A percentile compares a stretch with the other conserved stretches of the same genome.
Evolutionary conservation across 2,113 vertebrate genomes (phyloP).

Genomic region (Amblyornis subalaris): DNA sequence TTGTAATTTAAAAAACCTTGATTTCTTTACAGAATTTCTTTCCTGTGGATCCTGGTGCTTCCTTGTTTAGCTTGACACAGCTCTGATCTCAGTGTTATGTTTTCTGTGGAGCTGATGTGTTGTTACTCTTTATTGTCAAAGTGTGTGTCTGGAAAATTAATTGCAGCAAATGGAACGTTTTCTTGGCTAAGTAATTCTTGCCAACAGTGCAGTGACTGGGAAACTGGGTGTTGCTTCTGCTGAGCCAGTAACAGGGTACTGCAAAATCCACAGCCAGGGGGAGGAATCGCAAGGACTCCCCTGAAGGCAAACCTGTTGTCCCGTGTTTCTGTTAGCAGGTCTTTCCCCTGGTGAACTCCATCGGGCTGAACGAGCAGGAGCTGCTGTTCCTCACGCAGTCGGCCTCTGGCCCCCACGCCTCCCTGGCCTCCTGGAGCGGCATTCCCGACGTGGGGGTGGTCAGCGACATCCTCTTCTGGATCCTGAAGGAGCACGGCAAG

Average conservation of each 20-base stretch:
- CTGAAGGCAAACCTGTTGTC: neutral
- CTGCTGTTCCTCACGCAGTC: constrained; percentile 93
- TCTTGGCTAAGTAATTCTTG: neutral
- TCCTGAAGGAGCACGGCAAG: constrained; percentile 84
- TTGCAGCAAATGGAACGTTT: neutral
- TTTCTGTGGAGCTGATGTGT: neutral
- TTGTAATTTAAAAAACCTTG: rapidly evolving
- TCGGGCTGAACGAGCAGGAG: constrained; percentile 97
- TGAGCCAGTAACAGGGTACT: rapidly evolving
- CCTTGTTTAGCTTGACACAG: neutral
- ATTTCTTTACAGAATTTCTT: neutral
- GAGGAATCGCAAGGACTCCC: neutral
- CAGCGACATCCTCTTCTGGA: constrained; percentile 94
- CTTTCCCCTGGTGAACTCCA: constrained; percentile 90
- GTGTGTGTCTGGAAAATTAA: neutral
- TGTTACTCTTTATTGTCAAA: neutral
- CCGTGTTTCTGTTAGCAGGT: constrained; percentile 90
- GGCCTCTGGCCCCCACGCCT: constrained; percentile 81
- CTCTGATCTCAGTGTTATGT: neutral
- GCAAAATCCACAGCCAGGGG: neutral
- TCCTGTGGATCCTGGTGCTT: neutral
- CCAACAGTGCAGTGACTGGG: neutral
- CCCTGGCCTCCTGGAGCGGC: constrained; percentile 79
- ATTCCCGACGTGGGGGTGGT: constrained; percentile 86
- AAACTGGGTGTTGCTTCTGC: neutral